Conservation (phyloP, 1,140 invertebrate species). For the Lasioglossum baleicum region DNA sequence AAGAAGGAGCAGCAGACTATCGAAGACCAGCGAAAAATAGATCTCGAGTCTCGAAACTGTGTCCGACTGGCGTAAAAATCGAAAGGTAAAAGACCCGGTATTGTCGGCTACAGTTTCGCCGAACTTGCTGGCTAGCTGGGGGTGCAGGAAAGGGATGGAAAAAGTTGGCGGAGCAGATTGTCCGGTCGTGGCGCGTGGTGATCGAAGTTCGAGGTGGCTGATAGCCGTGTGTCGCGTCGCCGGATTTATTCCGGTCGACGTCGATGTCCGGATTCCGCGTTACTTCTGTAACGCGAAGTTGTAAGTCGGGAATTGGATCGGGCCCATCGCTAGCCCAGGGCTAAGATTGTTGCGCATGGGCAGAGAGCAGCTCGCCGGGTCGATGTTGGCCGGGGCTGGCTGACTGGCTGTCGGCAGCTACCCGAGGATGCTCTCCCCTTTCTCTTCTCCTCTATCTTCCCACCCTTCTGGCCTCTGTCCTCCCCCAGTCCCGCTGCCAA, state of each 20-base stretch:
- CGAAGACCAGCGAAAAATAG: too few relatives aligned
- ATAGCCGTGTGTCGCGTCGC: too few relatives aligned
- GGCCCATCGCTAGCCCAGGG: conserved; percentile 70
- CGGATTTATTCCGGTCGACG: neutral
- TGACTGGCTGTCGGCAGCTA: conserved; percentile 66
- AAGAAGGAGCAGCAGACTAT: too few relatives aligned
- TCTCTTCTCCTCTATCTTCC: conserved; percentile 39
- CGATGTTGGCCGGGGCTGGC: conserved; percentile 78
- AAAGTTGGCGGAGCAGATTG: too few relatives aligned
- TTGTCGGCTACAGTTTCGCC: too few relatives aligned
- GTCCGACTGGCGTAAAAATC: too few relatives aligned
- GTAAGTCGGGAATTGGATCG: conserved; percentile 74
- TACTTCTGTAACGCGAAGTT: conserved; percentile 52
- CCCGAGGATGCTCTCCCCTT: conserved; percentile 53
- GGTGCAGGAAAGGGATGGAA: too few relatives aligned
- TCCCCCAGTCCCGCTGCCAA: neutral
- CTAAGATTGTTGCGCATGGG: conserved; percentile 73
- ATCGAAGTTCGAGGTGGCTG: neutral
- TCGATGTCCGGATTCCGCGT: conserved; percentile 8
- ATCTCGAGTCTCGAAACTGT: too few relatives aligned
- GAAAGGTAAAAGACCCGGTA: too few relatives aligned
- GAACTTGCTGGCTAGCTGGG: too few relatives aligned
- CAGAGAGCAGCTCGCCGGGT: conserved; percentile 72
- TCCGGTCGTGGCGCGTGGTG: too few relatives aligned
- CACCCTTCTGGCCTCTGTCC: conserved; percentile 23